Conservation (phyloP, 92 coral and sea anemone genomes). For the Parazoanthus darwini region DNA sequence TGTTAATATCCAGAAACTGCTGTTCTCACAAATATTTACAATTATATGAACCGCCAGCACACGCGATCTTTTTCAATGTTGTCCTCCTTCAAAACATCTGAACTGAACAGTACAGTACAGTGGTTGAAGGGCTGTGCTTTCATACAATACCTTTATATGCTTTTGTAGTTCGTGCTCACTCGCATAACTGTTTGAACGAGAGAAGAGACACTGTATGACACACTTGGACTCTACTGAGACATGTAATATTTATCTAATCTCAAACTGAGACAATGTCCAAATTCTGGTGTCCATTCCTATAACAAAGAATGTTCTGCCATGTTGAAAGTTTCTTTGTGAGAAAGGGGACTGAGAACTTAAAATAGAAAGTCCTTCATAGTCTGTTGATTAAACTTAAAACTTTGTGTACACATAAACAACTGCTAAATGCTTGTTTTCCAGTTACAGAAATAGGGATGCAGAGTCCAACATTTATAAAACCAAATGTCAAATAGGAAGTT, state of each 20-base stretch:
- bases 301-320: neutral
- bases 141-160: slow-evolving; percentile 94
- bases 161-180: slow-evolving; percentile 93
- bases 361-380: neutral
- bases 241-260: slow-evolving; percentile 39
- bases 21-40: neutral
- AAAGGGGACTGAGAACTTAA: neutral
- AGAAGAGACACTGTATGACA: slow-evolving; percentile 91
- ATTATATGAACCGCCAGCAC: slow-evolving; percentile 12
- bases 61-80: neutral
- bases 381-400: too few species aligned
- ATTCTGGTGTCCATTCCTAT: neutral
- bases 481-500: too few species aligned
- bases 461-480: too few species aligned
- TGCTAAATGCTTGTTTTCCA: neutral
- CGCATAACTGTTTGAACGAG: slow-evolving; percentile 93
- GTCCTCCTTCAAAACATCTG: slow-evolving; percentile 7
- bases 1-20: neutral
- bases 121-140: slow-evolving; percentile 40
- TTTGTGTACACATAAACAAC: too few species aligned
- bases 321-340: neutral
- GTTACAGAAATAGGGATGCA: neutral
- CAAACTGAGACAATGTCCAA: slow-evolving; percentile 11
- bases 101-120: slow-evolving; percentile 34
- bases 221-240: slow-evolving; percentile 58